These are phyloP conservation scores for Clanis bilineata DNA, from an alignment of 2,888 invertebrate species.

Conservation along the genomic window DNA sequence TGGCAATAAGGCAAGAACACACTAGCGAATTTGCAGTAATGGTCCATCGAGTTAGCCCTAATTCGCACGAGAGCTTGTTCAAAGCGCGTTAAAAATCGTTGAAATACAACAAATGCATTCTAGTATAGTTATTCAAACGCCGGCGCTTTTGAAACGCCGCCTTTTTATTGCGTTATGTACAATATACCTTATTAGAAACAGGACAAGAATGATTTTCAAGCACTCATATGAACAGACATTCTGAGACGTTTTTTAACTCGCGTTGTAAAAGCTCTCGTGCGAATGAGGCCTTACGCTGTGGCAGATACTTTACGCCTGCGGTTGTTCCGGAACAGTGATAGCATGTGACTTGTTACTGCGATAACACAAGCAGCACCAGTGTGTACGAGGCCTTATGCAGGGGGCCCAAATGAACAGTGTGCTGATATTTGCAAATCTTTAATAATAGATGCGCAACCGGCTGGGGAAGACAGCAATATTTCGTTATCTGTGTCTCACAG, in stretches of 20 bases:
- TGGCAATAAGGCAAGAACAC: slow-evolving; percentile 57
- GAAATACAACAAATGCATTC: too few species aligned
- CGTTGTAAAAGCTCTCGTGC: too few species aligned
- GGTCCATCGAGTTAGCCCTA: slow-evolving; percentile 44
- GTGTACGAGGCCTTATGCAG: slow-evolving; percentile 19
- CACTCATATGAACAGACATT: too few species aligned
- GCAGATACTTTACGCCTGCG: slow-evolving; percentile 52
- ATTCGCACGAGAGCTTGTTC: too few species aligned
- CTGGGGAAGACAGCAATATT: slow-evolving; percentile 43
- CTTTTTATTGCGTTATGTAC: too few species aligned
- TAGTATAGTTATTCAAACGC: too few species aligned
- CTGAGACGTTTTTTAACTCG: too few species aligned
- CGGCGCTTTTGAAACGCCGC: too few species aligned
- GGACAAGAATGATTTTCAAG: too few species aligned
- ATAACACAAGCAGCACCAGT: slow-evolving; percentile 23
- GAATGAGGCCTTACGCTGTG: too few species aligned
- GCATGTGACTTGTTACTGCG: slow-evolving; percentile 38
- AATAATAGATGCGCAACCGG: slow-evolving; percentile 64
- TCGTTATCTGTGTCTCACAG: slow-evolving; percentile 61
- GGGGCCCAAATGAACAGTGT: slow-evolving; percentile 47
- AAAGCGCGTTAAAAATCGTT: too few species aligned
- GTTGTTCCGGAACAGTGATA: slow-evolving; percentile 39
- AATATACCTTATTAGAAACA: too few species aligned
- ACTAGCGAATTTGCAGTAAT: slow-evolving; percentile 46
- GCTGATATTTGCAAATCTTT: slow-evolving; percentile 65